Conservation (phyloP, 2,888 invertebrate genomes). For the Nebria brevicollis region DNA sequence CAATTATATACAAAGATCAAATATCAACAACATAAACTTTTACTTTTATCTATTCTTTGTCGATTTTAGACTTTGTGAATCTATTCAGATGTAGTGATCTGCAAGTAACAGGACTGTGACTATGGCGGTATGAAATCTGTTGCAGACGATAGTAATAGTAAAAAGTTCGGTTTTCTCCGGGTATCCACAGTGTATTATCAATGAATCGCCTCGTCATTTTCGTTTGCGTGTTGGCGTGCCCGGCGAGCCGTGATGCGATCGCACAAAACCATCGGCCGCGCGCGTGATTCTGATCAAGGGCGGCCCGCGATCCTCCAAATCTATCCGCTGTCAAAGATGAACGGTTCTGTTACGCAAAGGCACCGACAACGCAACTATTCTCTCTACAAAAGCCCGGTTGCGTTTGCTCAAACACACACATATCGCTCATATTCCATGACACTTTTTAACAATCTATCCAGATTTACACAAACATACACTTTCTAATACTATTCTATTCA, state of each 20-base stretch:
- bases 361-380: neutral
- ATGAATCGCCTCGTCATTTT: conserved; percentile 9
- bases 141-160: conserved; percentile 3
- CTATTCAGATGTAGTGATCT: neutral
- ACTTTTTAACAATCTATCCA: neutral
- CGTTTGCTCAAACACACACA: neutral
- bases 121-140: neutral
- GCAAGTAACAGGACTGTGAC: neutral
- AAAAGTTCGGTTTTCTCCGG: neutral
- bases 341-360: conserved; percentile 15
- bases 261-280: conserved; percentile 6
- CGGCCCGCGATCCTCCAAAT: neutral
- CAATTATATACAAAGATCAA: neutral
- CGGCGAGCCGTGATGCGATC: neutral
- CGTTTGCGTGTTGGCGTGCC: conserved; percentile 16
- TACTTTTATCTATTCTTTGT: neutral
- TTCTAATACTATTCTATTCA: too few species aligned
- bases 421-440: neutral
- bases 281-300: conserved; percentile 21
- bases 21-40: neutral
- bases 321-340: conserved; percentile 16
- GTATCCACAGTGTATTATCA: conserved; percentile 3
- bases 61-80: conserved; percentile 4
- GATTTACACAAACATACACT: too few species aligned
- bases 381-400: neutral